Evolutionary conservation across 2,888 invertebrate species (phyloP).

Genomic region (Synanthedon tipuliformis): DNA sequence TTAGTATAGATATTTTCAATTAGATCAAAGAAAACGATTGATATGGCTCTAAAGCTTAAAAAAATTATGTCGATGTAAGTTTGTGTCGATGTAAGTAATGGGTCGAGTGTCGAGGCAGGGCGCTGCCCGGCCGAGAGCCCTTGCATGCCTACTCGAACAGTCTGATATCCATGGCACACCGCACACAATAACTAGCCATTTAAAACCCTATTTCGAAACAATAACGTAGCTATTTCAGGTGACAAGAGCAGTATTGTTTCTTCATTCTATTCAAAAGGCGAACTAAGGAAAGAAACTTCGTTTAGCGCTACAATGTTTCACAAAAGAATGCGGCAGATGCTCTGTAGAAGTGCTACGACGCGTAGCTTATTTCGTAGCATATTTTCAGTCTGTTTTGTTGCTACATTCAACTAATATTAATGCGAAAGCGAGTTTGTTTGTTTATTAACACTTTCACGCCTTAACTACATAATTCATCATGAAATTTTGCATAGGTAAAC

Average conservation of each 20-base stretch:
- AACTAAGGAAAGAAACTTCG: neutral
- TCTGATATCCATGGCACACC: constrained; percentile 6
- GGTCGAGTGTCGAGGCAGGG: constrained; percentile 44
- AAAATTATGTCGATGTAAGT: neutral
- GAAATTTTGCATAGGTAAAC: no score
- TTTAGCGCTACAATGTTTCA: no score
- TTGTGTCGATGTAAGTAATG: constrained; percentile 18
- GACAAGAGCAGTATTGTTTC: constrained; percentile 34
- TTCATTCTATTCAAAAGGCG: constrained; percentile 27
- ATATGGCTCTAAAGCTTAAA: no score
- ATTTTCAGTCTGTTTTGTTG: neutral
- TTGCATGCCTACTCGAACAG: constrained; percentile 35
- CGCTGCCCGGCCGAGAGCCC: constrained; percentile 42
- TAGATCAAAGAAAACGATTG: no score
- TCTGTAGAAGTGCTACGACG: neutral
- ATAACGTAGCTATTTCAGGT: constrained; percentile 8
- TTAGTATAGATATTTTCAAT: no score
- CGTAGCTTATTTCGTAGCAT: neutral
- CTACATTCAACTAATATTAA: no score
- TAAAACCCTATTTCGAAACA: constrained; percentile 2
- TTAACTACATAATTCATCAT: no score
- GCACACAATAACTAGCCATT: neutral
- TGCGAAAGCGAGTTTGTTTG: no score
- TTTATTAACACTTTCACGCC: no score
- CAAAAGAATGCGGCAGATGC: no score